These are phyloP conservation scores for Lacerta bilineata DNA, from an alignment of 2,797 vertebrate genomes.

Conservation along the genomic window DNA sequence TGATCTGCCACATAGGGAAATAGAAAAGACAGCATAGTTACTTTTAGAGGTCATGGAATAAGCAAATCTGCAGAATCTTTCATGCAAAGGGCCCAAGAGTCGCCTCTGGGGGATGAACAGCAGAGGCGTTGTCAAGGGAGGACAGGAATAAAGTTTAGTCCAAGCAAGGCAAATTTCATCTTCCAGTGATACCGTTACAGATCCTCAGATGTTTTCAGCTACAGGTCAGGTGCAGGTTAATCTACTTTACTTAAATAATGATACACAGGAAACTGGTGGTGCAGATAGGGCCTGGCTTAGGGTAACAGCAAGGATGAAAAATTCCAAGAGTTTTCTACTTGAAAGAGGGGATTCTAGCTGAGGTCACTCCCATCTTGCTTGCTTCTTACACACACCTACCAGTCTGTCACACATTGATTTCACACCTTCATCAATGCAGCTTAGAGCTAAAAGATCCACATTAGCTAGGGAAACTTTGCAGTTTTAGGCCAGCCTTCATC, in stretches of 20 bases:
- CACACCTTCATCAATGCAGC: background rate
- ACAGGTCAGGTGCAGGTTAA: background rate
- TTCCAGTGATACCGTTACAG: background rate
- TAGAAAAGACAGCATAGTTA: background rate
- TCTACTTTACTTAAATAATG: background rate
- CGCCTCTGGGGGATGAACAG: background rate
- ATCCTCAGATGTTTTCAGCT: background rate
- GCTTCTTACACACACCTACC: background rate
- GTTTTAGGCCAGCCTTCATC: too few species aligned
- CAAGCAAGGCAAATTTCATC: background rate
- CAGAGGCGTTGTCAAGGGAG: background rate
- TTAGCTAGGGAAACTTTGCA: too few species aligned
- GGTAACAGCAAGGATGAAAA: slow-evolving; percentile 6
- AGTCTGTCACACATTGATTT: background rate
- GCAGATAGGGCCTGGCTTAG: background rate
- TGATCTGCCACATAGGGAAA: slow-evolving; percentile 76
- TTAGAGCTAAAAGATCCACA: background rate
- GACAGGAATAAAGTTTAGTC: background rate
- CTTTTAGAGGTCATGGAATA: too few species aligned
- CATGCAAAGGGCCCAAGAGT: background rate
- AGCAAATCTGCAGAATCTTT: too few species aligned
- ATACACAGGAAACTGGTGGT: background rate
- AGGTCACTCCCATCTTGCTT: background rate
- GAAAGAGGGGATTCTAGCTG: background rate
- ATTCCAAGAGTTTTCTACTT: background rate